Evolutionary conservation across 2,888 invertebrate species (phyloP).

Genomic region (Ditylenchus weischeri): DNA sequence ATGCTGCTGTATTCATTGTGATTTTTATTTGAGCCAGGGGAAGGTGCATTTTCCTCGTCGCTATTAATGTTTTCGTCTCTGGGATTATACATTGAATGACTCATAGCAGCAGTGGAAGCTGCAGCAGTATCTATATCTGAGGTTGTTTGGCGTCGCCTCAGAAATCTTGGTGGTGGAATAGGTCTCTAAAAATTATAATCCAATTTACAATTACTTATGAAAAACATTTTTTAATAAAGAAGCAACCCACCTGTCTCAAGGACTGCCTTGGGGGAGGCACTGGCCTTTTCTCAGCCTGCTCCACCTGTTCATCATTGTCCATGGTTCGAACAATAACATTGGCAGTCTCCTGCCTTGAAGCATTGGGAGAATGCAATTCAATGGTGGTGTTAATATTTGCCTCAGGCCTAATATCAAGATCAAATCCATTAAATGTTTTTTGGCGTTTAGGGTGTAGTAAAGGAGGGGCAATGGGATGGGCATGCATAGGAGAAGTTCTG

Average conservation of each 20-base stretch:
- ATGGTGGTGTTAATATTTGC: background rate
- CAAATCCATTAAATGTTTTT: background rate
- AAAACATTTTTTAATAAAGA: no score
- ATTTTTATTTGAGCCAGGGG: no score
- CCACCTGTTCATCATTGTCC: background rate
- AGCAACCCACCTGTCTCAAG: background rate
- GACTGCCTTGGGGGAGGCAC: slow-evolving; percentile 9
- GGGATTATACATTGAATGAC: background rate
- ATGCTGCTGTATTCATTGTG: no score
- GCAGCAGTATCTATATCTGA: slow-evolving; percentile 1
- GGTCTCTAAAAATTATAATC: background rate
- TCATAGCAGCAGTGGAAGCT: background rate
- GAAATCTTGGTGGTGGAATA: background rate
- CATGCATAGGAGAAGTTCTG: background rate
- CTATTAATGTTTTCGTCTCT: background rate
- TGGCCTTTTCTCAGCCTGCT: background rate
- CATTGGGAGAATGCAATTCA: background rate
- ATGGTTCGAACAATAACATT: background rate
- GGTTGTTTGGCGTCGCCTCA: background rate
- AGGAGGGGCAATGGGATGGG: background rate
- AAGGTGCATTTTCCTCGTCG: no score
- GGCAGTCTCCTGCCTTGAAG: background rate
- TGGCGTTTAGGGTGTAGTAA: background rate
- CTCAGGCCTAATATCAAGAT: background rate
- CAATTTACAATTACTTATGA: no score